A percentile compares a stretch with the other conserved stretches of the same genome.
phyloP scores from a whole-genome alignment of 2,113 vertebrate genomes.

The Astur gentilis region DNA sequence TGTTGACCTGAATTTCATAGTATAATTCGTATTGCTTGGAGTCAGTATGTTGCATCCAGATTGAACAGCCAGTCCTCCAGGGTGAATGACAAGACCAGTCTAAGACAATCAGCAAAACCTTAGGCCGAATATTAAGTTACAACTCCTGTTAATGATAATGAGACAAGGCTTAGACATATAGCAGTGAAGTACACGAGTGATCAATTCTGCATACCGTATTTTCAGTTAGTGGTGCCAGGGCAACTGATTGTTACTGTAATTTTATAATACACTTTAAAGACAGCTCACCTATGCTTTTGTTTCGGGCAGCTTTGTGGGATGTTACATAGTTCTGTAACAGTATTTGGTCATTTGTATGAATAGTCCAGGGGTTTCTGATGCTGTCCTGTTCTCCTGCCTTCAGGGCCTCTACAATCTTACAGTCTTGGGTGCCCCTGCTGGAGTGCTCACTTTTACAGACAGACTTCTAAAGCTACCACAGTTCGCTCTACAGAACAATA shows the following conservation, averaged over 20 bases:
- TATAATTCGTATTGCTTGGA: background rate
- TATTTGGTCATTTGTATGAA: background rate
- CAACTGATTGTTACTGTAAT: background rate
- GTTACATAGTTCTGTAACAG: background rate
- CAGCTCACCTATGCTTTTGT: accelerated
- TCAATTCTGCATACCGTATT: background rate
- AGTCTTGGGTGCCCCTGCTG: background rate
- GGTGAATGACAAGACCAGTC: accelerated
- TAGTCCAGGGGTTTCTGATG: background rate
- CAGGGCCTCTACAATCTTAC: background rate
- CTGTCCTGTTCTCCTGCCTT: background rate
- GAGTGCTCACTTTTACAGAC: background rate
- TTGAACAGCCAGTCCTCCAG: background rate
- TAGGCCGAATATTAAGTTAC: background rate
- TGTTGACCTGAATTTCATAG: background rate
- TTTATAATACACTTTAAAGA: background rate
- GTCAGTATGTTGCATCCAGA: background rate
- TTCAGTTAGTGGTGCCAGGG: background rate
- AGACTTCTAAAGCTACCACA: background rate
- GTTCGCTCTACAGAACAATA: background rate
- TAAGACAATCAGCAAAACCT: background rate
- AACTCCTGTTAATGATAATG: background rate
- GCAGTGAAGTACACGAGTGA: background rate
- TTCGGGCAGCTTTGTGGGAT: background rate
- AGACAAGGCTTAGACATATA: accelerated